phyloP scores from a whole-genome alignment of 2,797 vertebrate genomes.

The Tauraco hartlaubi region DNA sequence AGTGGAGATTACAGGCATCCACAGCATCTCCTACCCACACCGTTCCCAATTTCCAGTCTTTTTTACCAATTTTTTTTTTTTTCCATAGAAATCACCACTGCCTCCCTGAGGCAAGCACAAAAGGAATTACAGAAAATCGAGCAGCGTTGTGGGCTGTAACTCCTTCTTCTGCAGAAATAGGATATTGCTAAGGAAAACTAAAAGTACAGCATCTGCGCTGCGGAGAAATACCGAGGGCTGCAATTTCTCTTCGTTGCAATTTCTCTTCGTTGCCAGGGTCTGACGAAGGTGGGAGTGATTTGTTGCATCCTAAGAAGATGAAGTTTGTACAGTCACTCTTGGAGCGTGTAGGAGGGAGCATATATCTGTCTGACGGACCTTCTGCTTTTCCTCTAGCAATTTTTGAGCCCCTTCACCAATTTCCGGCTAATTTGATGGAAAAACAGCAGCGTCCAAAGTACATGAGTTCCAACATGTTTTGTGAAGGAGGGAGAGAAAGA shows the following conservation, averaged over 20 bases:
- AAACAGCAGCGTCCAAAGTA: background rate
- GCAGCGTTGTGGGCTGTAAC: background rate
- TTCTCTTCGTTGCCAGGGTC: background rate
- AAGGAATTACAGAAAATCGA: background rate
- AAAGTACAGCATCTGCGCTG: background rate
- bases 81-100: background rate
- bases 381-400: background rate
- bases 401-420: background rate
- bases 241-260: background rate
- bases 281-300: background rate
- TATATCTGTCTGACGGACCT: background rate
- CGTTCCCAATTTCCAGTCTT: background rate
- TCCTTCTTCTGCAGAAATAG: background rate
- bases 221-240: background rate
- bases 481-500: background rate
- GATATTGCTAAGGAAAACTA: background rate
- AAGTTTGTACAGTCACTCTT: background rate
- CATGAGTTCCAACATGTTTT: background rate
- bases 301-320: background rate
- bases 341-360: background rate
- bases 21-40: background rate
- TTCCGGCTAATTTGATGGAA: slow-evolving; percentile 5
- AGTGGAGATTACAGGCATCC: background rate
- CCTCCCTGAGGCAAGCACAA: background rate
- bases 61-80: fast-evolving